phyloP scores from a whole-genome alignment of 1,140 invertebrate genomes.

The Neodiprion pinetum region DNA sequence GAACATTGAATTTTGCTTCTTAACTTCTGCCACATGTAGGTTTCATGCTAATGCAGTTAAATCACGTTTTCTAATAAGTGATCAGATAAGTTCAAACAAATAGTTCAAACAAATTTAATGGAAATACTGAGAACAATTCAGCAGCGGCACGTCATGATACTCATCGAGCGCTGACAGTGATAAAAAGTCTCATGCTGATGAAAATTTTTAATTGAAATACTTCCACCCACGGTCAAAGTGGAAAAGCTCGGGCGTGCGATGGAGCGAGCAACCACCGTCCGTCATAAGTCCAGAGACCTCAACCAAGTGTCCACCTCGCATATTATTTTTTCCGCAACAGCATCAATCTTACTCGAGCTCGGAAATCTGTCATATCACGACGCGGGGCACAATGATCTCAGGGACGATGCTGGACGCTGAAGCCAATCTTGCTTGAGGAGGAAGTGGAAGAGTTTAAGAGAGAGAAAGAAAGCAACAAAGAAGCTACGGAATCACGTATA shows the following conservation, averaged over 20 bases:
- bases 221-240: not conserved
- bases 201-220: not conserved
- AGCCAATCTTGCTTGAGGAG: not conserved
- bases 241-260: not conserved
- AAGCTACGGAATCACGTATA: no score
- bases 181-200: not conserved
- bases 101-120: not conserved
- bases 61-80: no score
- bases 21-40: no score
- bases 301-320: slow-evolving; percentile 3
- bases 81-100: no score
- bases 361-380: slow-evolving; percentile 16
- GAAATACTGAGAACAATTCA: not conserved
- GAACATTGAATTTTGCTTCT: no score
- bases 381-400: not conserved
- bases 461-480: no score
- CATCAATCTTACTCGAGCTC: slow-evolving; percentile 14
- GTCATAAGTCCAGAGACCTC: not conserved
- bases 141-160: not conserved
- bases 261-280: not conserved
- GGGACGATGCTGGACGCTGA: not conserved
- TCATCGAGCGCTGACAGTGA: not conserved
- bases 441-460: no score
- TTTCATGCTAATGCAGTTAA: no score
- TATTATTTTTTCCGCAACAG: slow-evolving; percentile 1